Evolutionary conservation across 2,113 vertebrate species (phyloP).

Genomic region (Capricornis sumatraensis): DNA sequence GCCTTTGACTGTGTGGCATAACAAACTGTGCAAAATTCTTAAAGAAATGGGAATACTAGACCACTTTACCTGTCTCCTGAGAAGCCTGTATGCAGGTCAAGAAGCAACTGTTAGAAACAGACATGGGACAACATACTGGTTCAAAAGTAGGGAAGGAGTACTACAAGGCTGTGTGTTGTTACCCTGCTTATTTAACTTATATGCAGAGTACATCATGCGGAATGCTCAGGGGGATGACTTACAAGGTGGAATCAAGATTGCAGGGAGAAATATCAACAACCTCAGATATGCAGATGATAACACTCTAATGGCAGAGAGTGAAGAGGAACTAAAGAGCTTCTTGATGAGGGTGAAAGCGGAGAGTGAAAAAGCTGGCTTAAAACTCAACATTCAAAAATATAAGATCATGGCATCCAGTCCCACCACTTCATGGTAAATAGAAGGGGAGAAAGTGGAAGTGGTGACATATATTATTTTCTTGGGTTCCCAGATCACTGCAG

Average conservation of each 20-base stretch:
- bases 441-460: not conserved
- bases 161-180: not conserved
- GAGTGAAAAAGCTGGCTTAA: not conserved
- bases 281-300: not conserved
- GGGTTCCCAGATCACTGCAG: not conserved
- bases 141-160: not conserved
- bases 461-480: not conserved
- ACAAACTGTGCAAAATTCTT: not conserved
- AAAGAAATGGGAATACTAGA: not conserved
- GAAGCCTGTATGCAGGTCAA: not conserved
- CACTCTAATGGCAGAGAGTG: not conserved
- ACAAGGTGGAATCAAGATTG: not conserved
- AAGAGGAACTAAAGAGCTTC: not conserved
- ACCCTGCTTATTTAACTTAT: not conserved
- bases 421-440: not conserved
- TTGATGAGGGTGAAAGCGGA: not conserved
- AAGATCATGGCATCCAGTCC: not conserved
- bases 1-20: not conserved
- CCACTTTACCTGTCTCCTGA: not conserved
- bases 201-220: not conserved
- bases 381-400: not conserved
- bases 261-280: not conserved
- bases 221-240: not conserved
- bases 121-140: not conserved
- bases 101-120: not conserved